These are phyloP conservation scores for Drosophila siamana DNA, from an alignment of 2,888 invertebrate species.

Conservation along the genomic window DNA sequence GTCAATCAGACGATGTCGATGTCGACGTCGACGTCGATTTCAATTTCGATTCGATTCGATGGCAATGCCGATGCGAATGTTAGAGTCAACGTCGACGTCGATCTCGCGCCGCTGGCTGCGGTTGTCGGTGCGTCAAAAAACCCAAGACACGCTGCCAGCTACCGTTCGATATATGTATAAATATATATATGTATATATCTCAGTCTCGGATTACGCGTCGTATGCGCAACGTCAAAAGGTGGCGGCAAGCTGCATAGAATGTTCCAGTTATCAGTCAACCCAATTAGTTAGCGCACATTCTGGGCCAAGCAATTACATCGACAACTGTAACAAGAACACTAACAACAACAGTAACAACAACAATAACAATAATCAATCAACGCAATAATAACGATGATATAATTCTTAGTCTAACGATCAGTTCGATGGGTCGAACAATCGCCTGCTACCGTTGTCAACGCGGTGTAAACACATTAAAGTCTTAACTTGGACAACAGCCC, in stretches of 20 bases:
- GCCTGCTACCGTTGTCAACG: slow-evolving; percentile 30
- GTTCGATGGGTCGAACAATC: slow-evolving; percentile 20
- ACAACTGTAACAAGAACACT: slow-evolving; percentile 8
- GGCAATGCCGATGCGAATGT: slow-evolving; percentile 10
- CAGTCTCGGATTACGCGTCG: slow-evolving; percentile 61
- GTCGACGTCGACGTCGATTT: slow-evolving; percentile 17
- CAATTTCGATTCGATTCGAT: slow-evolving; percentile 4
- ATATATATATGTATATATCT: neutral
- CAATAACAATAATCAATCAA: slow-evolving; percentile 24
- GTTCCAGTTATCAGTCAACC: slow-evolving; percentile 41
- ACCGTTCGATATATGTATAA: slow-evolving; percentile 29
- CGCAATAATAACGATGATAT: slow-evolving; percentile 44
- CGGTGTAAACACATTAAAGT: slow-evolving; percentile 50
- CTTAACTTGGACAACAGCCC: slow-evolving; percentile 42
- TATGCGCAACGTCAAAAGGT: slow-evolving; percentile 59
- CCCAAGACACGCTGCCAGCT: slow-evolving; percentile 44
- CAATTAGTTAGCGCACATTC: slow-evolving; percentile 33
- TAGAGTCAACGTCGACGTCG: neutral
- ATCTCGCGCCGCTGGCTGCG: slow-evolving; percentile 42
- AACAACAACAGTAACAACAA: slow-evolving; percentile 5
- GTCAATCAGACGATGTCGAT: slow-evolving; percentile 10
- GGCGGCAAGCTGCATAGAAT: slow-evolving; percentile 12
- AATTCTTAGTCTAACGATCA: slow-evolving; percentile 34
- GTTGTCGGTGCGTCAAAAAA: slow-evolving; percentile 63
- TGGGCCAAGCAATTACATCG: slow-evolving; percentile 37